These are phyloP conservation scores for Marronus borbonicus DNA, from an alignment of 2,888 invertebrate genomes.

Conservation along the genomic window DNA sequence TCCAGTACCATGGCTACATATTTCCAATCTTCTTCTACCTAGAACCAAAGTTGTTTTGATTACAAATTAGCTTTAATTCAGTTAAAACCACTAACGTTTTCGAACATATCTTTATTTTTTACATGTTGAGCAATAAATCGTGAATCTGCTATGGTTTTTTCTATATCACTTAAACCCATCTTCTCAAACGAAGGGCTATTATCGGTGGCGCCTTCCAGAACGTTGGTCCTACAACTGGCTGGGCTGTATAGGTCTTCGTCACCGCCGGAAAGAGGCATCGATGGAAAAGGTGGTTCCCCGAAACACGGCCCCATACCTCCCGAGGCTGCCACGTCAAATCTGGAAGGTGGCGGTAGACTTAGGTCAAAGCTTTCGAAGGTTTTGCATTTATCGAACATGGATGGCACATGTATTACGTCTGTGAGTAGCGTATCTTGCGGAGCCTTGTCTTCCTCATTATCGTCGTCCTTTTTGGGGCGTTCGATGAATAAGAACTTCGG, in stretches of 20 bases:
- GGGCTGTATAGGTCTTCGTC: conserved; percentile 90
- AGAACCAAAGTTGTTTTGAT: conserved; percentile 57
- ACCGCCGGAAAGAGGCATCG: conserved; percentile 81
- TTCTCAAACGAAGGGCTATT: conserved; percentile 88
- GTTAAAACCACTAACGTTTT: conserved; percentile 81
- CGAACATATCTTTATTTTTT: conserved; percentile 94
- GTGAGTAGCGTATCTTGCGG: conserved; percentile 77
- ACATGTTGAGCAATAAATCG: conserved; percentile 96
- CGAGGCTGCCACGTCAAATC: conserved; percentile 79
- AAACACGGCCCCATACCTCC: conserved; percentile 77
- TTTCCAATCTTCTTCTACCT: conserved; percentile 99
- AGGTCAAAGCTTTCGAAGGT: conserved; percentile 71
- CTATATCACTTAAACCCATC: conserved; percentile 87
- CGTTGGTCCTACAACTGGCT: conserved; percentile 69
- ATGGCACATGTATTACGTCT: conserved; percentile 81
- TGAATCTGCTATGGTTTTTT: conserved; percentile 93
- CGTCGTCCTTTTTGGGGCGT: conserved; percentile 87
- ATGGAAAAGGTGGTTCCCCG: conserved; percentile 79
- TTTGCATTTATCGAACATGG: conserved; percentile 79
- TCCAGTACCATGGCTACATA: conserved; percentile 98
- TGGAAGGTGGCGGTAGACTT: conserved; percentile 69
- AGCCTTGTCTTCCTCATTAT: conserved; percentile 70
- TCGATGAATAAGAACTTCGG: conserved; percentile 91
- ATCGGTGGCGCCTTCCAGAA: conserved; percentile 75
- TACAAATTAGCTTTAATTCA: background rate